Percentiles rank a stretch among this genome's conserved stretches.
phyloP scores from a whole-genome alignment of 2,797 vertebrate species.

The Momotus momota region DNA sequence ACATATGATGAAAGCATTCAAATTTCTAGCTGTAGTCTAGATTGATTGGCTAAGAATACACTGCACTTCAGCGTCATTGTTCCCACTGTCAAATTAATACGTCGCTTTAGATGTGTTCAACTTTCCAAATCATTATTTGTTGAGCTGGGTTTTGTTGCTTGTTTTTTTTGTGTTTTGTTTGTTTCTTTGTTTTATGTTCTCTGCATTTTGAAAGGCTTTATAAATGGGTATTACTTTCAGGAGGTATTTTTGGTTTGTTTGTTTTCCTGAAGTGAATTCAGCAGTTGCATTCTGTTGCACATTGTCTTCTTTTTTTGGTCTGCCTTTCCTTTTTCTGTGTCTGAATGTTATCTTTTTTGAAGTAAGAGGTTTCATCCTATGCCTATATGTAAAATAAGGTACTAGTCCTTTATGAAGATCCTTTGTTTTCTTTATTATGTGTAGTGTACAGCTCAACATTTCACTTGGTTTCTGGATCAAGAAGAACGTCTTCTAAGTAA shows the following conservation, averaged over 20 bases:
- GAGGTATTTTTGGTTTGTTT: neutral
- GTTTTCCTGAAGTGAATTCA: neutral
- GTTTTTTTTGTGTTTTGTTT: too few species aligned
- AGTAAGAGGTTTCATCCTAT: neutral
- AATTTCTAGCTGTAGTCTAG: neutral
- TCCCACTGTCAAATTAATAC: neutral
- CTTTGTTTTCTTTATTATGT: neutral
- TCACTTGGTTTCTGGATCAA: neutral
- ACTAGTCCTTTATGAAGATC: neutral
- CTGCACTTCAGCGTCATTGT: accelerated
- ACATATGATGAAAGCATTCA: neutral
- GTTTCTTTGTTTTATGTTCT: neutral
- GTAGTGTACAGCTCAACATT: neutral
- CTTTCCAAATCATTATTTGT: neutral
- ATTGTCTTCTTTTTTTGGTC: neutral
- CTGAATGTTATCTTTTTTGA: neutral
- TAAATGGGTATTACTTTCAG: neutral
- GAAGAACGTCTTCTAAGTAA: neutral
- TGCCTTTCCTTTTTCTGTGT: neutral
- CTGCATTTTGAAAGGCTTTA: neutral
- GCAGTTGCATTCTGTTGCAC: neutral
- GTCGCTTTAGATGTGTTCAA: neutral
- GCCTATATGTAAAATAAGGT: neutral
- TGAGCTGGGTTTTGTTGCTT: neutral
- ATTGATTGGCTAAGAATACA: neutral